phyloP scores from a whole-genome alignment of 2,888 invertebrate genomes.

The Petrolisthes cinctipes region DNA sequence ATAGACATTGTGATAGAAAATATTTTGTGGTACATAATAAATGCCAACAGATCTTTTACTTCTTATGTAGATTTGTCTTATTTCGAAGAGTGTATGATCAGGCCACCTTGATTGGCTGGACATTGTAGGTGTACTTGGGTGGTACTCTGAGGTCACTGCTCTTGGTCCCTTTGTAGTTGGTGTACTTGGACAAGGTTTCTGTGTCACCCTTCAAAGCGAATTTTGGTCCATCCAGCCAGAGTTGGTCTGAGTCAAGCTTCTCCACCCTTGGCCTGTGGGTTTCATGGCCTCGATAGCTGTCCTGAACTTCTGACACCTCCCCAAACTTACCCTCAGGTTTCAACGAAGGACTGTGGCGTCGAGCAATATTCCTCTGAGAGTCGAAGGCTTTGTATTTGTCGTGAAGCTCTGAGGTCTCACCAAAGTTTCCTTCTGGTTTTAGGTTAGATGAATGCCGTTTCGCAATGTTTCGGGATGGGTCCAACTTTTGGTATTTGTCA shows the following conservation, averaged over 20 bases:
- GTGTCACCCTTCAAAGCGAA: slow-evolving; percentile 37
- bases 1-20: not conserved
- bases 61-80: too few relatives aligned
- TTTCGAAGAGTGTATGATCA: slow-evolving; percentile 11
- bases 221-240: slow-evolving; percentile 48
- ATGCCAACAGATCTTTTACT: not conserved
- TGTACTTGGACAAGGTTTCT: slow-evolving; percentile 49
- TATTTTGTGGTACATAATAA: not conserved
- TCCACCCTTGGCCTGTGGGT: slow-evolving; percentile 36
- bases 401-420: slow-evolving; percentile 54
- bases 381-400: slow-evolving; percentile 45
- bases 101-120: slow-evolving; percentile 50
- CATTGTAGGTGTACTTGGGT: slow-evolving; percentile 52
- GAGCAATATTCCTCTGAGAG: slow-evolving; percentile 54
- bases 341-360: slow-evolving; percentile 35
- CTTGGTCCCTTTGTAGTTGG: slow-evolving; percentile 25
- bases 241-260: slow-evolving; percentile 48
- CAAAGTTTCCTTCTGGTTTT: slow-evolving; percentile 60
- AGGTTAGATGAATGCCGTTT: slow-evolving; percentile 47
- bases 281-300: slow-evolving; percentile 35
- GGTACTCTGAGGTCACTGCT: slow-evolving; percentile 49
- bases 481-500: slow-evolving; percentile 43
- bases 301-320: slow-evolving; percentile 56
- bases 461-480: slow-evolving; percentile 52
- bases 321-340: slow-evolving; percentile 58